Percentiles rank a stretch among this genome's conserved stretches.
phyloP scores from a whole-genome alignment of 2,113 vertebrate species.

The Laticauda laticaudata region DNA sequence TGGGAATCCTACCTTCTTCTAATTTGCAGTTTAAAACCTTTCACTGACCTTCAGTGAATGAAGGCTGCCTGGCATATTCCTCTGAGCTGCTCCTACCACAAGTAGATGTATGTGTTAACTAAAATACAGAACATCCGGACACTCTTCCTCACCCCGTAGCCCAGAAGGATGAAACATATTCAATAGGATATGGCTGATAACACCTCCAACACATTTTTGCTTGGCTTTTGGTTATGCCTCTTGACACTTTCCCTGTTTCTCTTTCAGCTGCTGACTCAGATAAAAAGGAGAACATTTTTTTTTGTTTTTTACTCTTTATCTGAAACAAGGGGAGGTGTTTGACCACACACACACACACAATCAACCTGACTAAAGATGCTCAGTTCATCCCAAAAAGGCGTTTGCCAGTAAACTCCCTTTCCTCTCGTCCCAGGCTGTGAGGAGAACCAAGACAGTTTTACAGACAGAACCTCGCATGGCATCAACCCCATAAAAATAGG shows the following conservation, averaged over 20 bases:
- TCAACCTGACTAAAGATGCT: slow-evolving; percentile 35
- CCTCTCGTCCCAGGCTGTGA: slow-evolving; percentile 6
- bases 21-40: slow-evolving; percentile 60
- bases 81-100: not conserved
- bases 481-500: slow-evolving; percentile 31
- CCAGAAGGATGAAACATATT: slow-evolving; percentile 26
- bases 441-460: not conserved
- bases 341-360: slow-evolving; percentile 12
- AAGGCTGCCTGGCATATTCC: slow-evolving; percentile 11
- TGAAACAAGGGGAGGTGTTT: slow-evolving; percentile 33
- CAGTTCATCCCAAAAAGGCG: slow-evolving; percentile 43
- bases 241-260: slow-evolving; percentile 28
- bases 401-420: not conserved
- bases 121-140: slow-evolving; percentile 33
- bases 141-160: not conserved
- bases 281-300: slow-evolving; percentile 37
- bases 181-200: slow-evolving; percentile 33
- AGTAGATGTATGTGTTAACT: slow-evolving; percentile 16
- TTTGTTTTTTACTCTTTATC: not conserved
- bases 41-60: slow-evolving; percentile 58
- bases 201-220: slow-evolving; percentile 50
- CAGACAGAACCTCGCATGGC: slow-evolving; percentile 23
- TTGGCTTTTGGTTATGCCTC: slow-evolving; percentile 17
- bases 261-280: slow-evolving; percentile 30
- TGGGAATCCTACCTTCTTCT: not conserved